Percentiles rank a stretch among this genome's conserved stretches.
phyloP scores from a whole-genome alignment of 2,797 vertebrate species.

The Syngnathus acus region DNA sequence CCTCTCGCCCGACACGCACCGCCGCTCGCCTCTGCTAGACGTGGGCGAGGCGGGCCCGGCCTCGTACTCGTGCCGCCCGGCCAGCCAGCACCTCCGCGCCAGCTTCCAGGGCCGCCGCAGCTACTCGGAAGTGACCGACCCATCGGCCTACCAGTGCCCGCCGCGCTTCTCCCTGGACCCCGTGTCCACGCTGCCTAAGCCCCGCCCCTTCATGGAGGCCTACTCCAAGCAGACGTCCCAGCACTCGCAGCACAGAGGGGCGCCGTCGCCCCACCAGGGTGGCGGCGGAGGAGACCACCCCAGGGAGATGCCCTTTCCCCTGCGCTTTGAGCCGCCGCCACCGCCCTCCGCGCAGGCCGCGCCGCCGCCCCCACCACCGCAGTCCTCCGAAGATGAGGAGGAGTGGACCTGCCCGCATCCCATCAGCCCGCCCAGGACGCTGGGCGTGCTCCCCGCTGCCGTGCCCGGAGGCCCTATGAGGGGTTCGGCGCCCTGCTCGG shows the following conservation, averaged over 20 bases:
- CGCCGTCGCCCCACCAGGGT: slow-evolving; percentile 59
- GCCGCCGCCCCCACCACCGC: slow-evolving; percentile 55
- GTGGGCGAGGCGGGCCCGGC: slow-evolving; percentile 70
- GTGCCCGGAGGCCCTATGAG: slow-evolving; percentile 74
- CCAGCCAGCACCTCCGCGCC: slow-evolving; percentile 85
- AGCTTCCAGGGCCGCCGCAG: slow-evolving; percentile 93
- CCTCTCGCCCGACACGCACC: slow-evolving; percentile 78
- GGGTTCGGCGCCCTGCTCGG: slow-evolving; percentile 87
- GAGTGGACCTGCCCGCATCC: slow-evolving; percentile 88
- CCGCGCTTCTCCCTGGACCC: slow-evolving; percentile 83
- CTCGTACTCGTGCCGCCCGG: slow-evolving; percentile 80
- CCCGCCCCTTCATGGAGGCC: slow-evolving; percentile 79
- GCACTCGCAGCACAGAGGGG: slow-evolving; percentile 63
- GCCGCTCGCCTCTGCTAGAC: slow-evolving; percentile 74
- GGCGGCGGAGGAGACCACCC: slow-evolving; percentile 56
- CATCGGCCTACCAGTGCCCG: slow-evolving; percentile 81
- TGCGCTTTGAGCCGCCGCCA: slow-evolving; percentile 80
- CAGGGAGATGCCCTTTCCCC: slow-evolving; percentile 73
- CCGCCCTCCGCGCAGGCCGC: slow-evolving; percentile 63
- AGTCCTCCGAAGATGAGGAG: slow-evolving; percentile 91
- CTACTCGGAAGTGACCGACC: slow-evolving; percentile 90
- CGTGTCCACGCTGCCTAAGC: slow-evolving; percentile 87
- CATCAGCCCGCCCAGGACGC: slow-evolving; percentile 75
- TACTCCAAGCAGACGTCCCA: slow-evolving; percentile 71
- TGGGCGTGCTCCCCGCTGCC: slow-evolving; percentile 60